These are phyloP conservation scores for Terrapene triunguis DNA, from an alignment of 2,113 vertebrate species.

Conservation along the genomic window DNA sequence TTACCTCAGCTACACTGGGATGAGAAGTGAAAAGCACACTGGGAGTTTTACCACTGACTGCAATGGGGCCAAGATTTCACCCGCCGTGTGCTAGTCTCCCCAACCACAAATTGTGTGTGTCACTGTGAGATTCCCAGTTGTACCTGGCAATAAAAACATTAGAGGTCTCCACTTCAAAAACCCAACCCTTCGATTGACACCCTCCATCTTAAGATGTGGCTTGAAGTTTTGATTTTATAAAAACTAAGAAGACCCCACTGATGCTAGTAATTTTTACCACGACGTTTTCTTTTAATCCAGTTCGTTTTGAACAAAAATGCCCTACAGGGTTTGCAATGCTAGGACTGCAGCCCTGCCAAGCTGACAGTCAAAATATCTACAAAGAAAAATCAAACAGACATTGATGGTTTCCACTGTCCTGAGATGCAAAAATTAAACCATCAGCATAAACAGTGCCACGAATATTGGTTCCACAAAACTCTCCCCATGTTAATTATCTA, in stretches of 20 bases:
- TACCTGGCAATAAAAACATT: background rate
- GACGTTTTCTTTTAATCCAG: conserved; percentile 23
- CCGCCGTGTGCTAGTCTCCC: background rate
- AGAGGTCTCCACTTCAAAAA: conserved; percentile 4
- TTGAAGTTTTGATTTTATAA: conserved; percentile 36
- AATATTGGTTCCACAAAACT: conserved; percentile 53
- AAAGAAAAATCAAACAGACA: conserved; percentile 28
- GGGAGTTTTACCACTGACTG: background rate
- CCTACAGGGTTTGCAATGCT: background rate
- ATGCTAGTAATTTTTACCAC: background rate
- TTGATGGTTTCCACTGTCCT: conserved; percentile 20
- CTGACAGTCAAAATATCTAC: conserved; percentile 15
- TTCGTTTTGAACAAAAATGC: conserved; percentile 10
- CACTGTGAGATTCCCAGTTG: background rate
- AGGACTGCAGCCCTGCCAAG: rapidly evolving
- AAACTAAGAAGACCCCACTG: background rate
- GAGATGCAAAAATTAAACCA: background rate
- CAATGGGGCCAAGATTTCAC: background rate
- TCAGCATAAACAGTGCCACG: conserved; percentile 52
- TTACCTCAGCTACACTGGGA: background rate
- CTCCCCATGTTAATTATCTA: conserved; percentile 26
- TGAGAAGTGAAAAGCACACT: background rate
- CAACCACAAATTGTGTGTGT: background rate
- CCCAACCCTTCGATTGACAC: conserved; percentile 19
- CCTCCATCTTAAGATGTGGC: background rate